Base-by-base conservation (phyloP, 2,797 vertebrate species). In the Alca torda region DNA sequence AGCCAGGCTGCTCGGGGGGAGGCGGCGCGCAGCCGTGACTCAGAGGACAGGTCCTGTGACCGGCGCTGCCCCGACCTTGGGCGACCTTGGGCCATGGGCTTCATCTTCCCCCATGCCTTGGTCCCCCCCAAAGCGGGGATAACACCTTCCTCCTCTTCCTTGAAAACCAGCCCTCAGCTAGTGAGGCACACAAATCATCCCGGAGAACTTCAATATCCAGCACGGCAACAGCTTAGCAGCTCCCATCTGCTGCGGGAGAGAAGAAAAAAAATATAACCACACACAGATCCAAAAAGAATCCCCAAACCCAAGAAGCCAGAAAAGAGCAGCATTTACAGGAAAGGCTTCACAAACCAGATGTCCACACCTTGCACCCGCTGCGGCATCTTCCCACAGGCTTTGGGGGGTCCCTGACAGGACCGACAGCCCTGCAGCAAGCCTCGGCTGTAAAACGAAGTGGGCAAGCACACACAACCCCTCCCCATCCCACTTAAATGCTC, bases 181-280 rank as follows among this genome's bases (percentile, higher is more conserved):
- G 6, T 3, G 46, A 76, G n/a, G 57, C 60, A 4, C 73, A 13
- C 56, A 41, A 88, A 72, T 41, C 61, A 41, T 3, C 20, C n/a
- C 54, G 1, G 14, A 64, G 70, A 92, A 90, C 80, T 64, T 48
- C 89, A 41, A 16, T 1, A 30, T 24, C 35, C 60, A 33, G 41
- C 43, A 3, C 91, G 8, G 84, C 95, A 37, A 50, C 74, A 90
- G 88, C 88, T 89, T 33, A 30, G 56, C 61, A 82, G 74, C 74
- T 89, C 86, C 93, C 81, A 30, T 78, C 88, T 70, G 88, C 86
- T 72, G 74, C 1, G 4, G 21, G 79, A 51, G 39, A 61, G 46
- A 9, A 31, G 13, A 2, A 51, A 5, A 25, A 13, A 11, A 12
- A 9, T n/a, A n/a, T n/a, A 46, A 46, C 17, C 43, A 48, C 43